A percentile compares a stretch with the other conserved stretches of the same genome.
Evolutionary conservation across 2,113 vertebrate genomes (phyloP).

Genomic region (Nesogale talazaci): DNA sequence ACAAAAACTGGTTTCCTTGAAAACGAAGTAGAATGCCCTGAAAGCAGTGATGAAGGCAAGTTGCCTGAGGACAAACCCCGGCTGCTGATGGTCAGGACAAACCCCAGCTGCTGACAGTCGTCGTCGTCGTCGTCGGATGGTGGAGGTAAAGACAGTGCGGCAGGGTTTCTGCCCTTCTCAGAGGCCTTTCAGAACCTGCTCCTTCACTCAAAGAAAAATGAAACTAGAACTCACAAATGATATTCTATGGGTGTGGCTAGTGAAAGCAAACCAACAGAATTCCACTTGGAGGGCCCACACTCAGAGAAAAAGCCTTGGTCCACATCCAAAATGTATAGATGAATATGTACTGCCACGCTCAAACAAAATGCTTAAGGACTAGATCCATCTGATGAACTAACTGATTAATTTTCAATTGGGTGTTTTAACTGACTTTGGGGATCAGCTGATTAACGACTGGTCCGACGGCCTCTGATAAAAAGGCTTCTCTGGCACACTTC

Average conservation of each 20-base stretch:
- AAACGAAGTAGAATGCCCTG: conserved; percentile 41
- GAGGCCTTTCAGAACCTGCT: conserved; percentile 39
- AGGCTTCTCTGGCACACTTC: neutral
- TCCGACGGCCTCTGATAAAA: neutral
- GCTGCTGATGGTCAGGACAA: neutral
- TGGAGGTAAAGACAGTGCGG: neutral
- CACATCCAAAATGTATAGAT: conserved; percentile 14
- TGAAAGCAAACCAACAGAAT: neutral
- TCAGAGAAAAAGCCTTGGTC: conserved; percentile 19
- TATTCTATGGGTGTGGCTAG: conserved; percentile 5
- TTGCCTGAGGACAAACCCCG: neutral
- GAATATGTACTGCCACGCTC: conserved; percentile 16
- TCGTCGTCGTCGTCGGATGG: too few relatives aligned
- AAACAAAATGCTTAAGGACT: conserved; percentile 13
- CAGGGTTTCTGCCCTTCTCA: neutral
- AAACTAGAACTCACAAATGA: conserved; percentile 37
- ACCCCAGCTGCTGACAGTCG: neutral
- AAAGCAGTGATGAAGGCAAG: conserved; percentile 25
- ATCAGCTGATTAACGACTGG: conserved; percentile 12
- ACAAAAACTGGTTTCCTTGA: neutral
- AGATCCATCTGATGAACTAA: too few relatives aligned
- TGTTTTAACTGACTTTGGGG: conserved; percentile 24
- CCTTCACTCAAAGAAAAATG: neutral
- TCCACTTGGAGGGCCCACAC: neutral
- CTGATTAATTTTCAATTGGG: neutral